Evolutionary conservation across 1,140 invertebrate species (phyloP).

Genomic region (Neotoxoptera formosana): DNA sequence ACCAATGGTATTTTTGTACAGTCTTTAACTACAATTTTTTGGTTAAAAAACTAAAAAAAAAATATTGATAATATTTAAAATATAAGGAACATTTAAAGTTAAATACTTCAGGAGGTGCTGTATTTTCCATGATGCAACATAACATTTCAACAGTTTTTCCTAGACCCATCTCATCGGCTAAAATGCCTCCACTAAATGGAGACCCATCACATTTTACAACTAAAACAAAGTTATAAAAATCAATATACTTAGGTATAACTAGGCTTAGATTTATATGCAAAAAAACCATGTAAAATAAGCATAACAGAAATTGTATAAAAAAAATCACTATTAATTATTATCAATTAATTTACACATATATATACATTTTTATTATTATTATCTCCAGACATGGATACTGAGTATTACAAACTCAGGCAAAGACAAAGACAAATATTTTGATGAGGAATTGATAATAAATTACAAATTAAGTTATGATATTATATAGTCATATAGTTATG

Average conservation of each 20-base stretch:
- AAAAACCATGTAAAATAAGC: neutral
- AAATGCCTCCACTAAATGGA: constrained; percentile 74
- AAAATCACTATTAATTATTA: neutral
- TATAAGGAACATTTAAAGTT: neutral
- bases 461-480: too few species aligned
- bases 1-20: neutral
- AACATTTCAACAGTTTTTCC: constrained; percentile 84
- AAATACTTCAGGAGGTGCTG: constrained; percentile 61
- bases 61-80: neutral
- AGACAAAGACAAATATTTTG: too few species aligned
- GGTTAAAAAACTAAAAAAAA: constrained; percentile 17
- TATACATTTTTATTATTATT: too few species aligned
- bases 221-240: constrained; percentile 22
- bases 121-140: constrained; percentile 72
- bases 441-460: too few species aligned
- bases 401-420: too few species aligned
- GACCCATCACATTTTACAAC: constrained; percentile 42
- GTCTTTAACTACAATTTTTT: neutral
- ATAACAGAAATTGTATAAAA: neutral
- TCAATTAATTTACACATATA: too few species aligned
- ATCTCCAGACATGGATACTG: too few species aligned
- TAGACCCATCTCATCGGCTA: constrained; percentile 86
- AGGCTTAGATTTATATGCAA: neutral
- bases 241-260: neutral
- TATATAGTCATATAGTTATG: too few species aligned